Evolutionary conservation across 2,888 invertebrate genomes (phyloP), one percentile per base, ranked within the genome.

Genomic region (Notodonta ziczac): DNA sequence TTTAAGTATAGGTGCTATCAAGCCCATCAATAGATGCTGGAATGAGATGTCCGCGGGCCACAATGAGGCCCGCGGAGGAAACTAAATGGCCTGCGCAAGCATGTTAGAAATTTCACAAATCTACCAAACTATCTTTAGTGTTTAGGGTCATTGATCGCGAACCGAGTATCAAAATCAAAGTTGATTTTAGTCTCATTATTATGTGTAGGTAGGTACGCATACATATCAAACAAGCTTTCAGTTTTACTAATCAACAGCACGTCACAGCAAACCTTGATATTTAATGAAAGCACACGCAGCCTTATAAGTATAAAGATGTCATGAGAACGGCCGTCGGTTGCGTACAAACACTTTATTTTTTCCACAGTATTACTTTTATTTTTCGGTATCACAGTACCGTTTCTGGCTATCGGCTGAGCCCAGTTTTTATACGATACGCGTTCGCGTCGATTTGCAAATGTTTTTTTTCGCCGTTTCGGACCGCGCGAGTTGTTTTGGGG

Each of bases 381-480:
- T 93, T 89, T 93, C 86, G 93, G 93, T 93, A 93, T 93, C 91
- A 90, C 92, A 84, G 91, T 87, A 88, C 90, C 93, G 91, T 88
- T 92, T 91, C 87, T 88, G 84, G 80, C 90, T 85, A 91, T 90
- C 89, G 90, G 88, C 79, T 79, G 83, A 88, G 82, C 90, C 16
- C 83, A 87, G 89, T 89, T 91, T 93, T 91, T 89, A 89, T 90
- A 88, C 89, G 88, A 89, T 89, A 91, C 83, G 86, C 86, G 88
- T 86, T 91, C 77, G 83, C 86, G 88, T 86, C 92, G 91, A 92
- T 89, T 91, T 92, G 92, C 78, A 86, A 86, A 88, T 85, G 82
- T 85, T 86, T 92, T 93, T n/a, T 93, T 89, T 87, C 78, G 72
- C 83, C 85, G 80, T 85, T 85, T 83, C 80, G 82, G 84, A 83